Evolutionary conservation across 2,888 invertebrate species (phyloP), one percentile per base, ranked within the genome.

Genomic region (Euphydryas editha): DNA sequence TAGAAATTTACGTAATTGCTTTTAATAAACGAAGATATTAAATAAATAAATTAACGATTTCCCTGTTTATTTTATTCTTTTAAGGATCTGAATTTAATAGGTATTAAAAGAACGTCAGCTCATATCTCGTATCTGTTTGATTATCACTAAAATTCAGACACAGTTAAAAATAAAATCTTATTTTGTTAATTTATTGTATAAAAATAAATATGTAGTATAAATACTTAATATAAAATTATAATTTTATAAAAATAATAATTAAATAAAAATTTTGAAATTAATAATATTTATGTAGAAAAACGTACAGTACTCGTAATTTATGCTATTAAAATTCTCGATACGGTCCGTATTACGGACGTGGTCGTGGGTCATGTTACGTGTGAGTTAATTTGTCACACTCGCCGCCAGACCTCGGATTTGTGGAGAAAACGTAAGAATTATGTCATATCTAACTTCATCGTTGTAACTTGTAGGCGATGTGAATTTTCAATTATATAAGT

Each of bases 361-460:
- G 15, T 59, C 55, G 59, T 68, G 13, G 15, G 30, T 30, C 24
- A n/a, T 21, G 51, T 67, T 71, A 67, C 65, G 65, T 70, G 24
- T 62, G 44, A 62, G 44, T 67, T 36, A 56, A 59, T 59, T 67
- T 65, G 64, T 62, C 64, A 56, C 46, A 65, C 65, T 65, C 59
- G 59, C 58, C 51, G 67, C 37, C 42, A 30, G 62, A 65, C 24
- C 59, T 57, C 60, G 36, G 42, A 51, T 63, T 67, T 59, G 59
- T 13, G 47, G 65, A 60, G 67, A 69, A 67, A 70, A 62, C 67
- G 62, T 58, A 62, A 58, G 30, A 47, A 59, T 70, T 70, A 68
- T 68, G 59, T 70, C 67, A 70, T 59, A 63, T 54, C 36, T 54
- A 54, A 54, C 36, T 36, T n/a, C 36, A 18, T 10, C 10, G 17